Evolutionary conservation across 2,113 vertebrate species (phyloP), one percentile per base, ranked within the genome.

Genomic region (Pristiophorus japonicus): DNA sequence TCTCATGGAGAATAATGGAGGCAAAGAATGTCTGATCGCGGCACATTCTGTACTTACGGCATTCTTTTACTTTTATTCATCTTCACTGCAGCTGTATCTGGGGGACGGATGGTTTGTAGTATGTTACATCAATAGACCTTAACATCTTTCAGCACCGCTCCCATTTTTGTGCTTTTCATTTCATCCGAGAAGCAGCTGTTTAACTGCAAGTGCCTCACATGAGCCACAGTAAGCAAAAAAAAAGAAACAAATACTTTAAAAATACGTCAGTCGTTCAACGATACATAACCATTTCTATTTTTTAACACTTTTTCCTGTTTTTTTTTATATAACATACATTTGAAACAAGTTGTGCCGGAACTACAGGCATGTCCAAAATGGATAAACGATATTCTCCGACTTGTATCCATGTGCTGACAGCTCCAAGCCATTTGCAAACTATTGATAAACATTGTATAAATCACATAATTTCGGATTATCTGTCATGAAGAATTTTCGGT

Each of bases 391-490:
- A 96, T 96, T 97, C 27, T 24, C 96, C 96, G 97, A 97, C 97
- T 97, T 97, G 97, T 96, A 96, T 96, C 97, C 97, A 97, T 97
- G 97, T 97, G 97, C 96, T 97, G 97, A 97, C 97, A 97, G 97
- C 96, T 96, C 97, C 96, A 97, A 97, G 96, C 97, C 97, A 97
- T 97, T 97, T 97, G 97, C 97, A 96, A 97, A 96, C 97, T 97
- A 96, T 94, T 97, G 96, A 97, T 97, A 97, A 98, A 98, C 97
- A 97, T 97, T 97, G 45, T 94, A 94, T 47, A 94, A 94, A 94
- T 94, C 93, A 94, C 93, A 94, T 94, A 51, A 94, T 94, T 94
- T 70, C 2, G 66, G 93, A 94, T 94, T 94, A 94, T 94, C 65
- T 94, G 93, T 94, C 93, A 94, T 70, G 66, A 94, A 70, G 62